Evolutionary conservation across 2,113 vertebrate genomes (phyloP).

Genomic region (Fregetta grallaria): DNA sequence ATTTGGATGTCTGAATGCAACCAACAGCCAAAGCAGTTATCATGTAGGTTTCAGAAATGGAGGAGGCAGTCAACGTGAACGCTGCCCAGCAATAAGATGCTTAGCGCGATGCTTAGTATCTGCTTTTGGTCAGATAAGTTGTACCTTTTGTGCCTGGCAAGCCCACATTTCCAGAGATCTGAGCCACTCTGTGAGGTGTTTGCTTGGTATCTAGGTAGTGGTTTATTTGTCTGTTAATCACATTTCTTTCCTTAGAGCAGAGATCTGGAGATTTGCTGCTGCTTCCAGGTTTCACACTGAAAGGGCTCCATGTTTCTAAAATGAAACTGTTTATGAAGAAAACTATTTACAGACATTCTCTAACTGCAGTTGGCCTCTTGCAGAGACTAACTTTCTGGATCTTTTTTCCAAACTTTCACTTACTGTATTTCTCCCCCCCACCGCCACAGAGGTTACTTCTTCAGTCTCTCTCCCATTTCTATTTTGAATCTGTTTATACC

Average conservation of each 20-base stretch:
- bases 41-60: not conserved
- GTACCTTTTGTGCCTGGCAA: not conserved
- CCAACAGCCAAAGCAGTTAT: not conserved
- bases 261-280: not conserved
- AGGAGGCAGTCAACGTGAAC: not conserved
- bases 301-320: not conserved
- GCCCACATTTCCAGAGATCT: not conserved
- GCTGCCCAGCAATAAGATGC: not conserved
- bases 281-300: not conserved
- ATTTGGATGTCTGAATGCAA: not conserved
- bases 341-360: not conserved
- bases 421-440: not conserved
- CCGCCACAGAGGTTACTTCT: not conserved
- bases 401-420: not conserved
- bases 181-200: not conserved
- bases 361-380: not conserved
- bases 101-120: not conserved
- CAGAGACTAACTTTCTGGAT: not conserved
- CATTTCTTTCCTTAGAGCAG: not conserved
- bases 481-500: not conserved
- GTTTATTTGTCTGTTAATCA: not conserved
- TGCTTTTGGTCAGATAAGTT: not conserved
- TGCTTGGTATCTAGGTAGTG: not conserved
- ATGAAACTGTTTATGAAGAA: not conserved
- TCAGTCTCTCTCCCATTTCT: not conserved